phyloP scores from a whole-genome alignment of 2,888 invertebrate genomes.

The Epirrhoe alternata region DNA sequence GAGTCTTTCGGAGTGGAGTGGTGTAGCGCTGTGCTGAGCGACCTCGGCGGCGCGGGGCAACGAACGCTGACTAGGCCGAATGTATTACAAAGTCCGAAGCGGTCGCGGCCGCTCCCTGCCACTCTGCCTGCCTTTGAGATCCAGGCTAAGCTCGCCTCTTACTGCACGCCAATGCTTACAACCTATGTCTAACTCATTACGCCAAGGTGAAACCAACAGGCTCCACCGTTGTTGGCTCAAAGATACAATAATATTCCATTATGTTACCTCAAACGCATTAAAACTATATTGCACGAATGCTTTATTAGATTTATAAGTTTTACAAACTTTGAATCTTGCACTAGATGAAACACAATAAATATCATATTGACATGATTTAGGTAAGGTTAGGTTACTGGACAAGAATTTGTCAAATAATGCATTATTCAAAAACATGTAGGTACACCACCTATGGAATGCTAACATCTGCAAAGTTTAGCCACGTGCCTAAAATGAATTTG shows the following conservation, averaged over 20 bases:
- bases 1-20: constrained; percentile 48
- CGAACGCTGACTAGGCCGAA: constrained; percentile 84
- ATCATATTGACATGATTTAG: no score
- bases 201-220: constrained; percentile 76
- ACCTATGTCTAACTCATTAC: constrained; percentile 71
- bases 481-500: no score
- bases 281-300: constrained; percentile 13
- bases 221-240: constrained; percentile 48
- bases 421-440: no score
- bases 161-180: constrained; percentile 70
- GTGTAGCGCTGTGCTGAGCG: constrained; percentile 61
- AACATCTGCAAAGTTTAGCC: no score
- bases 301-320: neutral
- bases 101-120: constrained; percentile 79
- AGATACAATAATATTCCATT: constrained; percentile 27
- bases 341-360: no score
- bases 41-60: constrained; percentile 80
- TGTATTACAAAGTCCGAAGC: constrained; percentile 83
- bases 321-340: no score
- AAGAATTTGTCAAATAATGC: no score
- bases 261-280: constrained; percentile 19
- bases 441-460: no score
- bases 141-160: constrained; percentile 80
- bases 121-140: constrained; percentile 79
- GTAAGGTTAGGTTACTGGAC: no score